Evolutionary conservation across 2,797 vertebrate genomes (phyloP), one percentile per base, ranked within the genome.

Genomic region (Phaenicophaeus curvirostris): DNA sequence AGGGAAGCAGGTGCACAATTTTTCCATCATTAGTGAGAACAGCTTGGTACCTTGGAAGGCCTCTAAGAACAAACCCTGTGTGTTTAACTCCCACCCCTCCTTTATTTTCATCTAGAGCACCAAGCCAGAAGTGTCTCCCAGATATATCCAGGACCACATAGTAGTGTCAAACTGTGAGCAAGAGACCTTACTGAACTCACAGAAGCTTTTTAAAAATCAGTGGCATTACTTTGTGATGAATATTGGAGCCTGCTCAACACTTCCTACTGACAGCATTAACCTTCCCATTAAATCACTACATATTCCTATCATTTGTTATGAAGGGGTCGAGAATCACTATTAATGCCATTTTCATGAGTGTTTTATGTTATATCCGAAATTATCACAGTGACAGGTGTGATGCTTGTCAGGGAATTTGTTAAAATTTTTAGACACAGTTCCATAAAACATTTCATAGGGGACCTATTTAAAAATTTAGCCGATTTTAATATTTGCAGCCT

Each of bases 321-420:
- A 77, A 92, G 30, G 27, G 54, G 24, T 87, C 44, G 77, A 82
- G 79, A 93, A 67, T 86, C 33, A 30, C 73, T 54, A 66, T 61
- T 83, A 90, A 76, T 77, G 42, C 31, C 61, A 44, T 87, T 94
- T 90, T 90, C 44, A 74, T 54, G 33, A 85, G 57, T 11, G 19
- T 71, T 82, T 65, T 85, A 72, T 80, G 33, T 76, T 82, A 31
- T 51, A 44, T 53, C 72, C 87, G 65, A 65, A 89, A 62, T 85
- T 50, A 33, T 63, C 48, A 53, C 31, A 42, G 67, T 71, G 58
- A n/a, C 54, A 6, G 1, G 53, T 62, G 58, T 65, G 75, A 75
- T 54, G 28, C 31, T 93, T 85, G 31, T 50, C 44, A 85, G 65
- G 9, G n/a, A 83, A 77, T 59, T 72, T 74, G 51, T 65, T 77